Percentiles rank a stretch among this genome's conserved stretches.
Evolutionary conservation across 2,888 invertebrate species (phyloP).

Genomic region (Drosophila demipolita): DNA sequence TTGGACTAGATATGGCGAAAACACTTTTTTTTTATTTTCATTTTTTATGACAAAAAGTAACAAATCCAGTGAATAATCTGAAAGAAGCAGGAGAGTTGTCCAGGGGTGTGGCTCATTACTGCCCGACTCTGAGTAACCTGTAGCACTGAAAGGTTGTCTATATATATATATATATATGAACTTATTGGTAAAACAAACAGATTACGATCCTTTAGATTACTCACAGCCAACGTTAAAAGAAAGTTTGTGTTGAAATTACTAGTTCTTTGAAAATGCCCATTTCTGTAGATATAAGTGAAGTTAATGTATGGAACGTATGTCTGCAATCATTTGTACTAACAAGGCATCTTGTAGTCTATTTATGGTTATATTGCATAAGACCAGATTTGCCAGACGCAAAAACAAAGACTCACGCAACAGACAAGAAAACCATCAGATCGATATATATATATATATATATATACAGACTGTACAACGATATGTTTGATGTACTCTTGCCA

Average conservation of each 20-base stretch:
- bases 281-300: not conserved
- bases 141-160: not conserved
- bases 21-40: not conserved
- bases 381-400: slow-evolving; percentile 27
- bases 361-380: slow-evolving; percentile 35
- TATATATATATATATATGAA: not conserved
- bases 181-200: not conserved
- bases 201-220: not conserved
- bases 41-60: not conserved
- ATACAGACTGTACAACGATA: slow-evolving; percentile 13
- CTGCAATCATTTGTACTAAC: slow-evolving; percentile 1
- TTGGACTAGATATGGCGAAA: slow-evolving; percentile 18
- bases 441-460: not conserved
- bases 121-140: not conserved
- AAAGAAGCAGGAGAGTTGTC: not conserved
- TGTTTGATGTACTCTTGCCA: slow-evolving; percentile 5
- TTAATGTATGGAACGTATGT: not conserved
- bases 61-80: not conserved
- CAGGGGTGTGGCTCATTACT: not conserved
- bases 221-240: not conserved
- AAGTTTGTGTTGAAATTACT: slow-evolving; percentile 1
- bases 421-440: slow-evolving; percentile 26
- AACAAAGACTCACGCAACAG: slow-evolving; percentile 25
- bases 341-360: slow-evolving; percentile 5
- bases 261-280: not conserved